Evolutionary conservation across 2,888 invertebrate species (phyloP), one percentile per base, ranked within the genome.

Genomic region (Neuroscelio doddi): DNA sequence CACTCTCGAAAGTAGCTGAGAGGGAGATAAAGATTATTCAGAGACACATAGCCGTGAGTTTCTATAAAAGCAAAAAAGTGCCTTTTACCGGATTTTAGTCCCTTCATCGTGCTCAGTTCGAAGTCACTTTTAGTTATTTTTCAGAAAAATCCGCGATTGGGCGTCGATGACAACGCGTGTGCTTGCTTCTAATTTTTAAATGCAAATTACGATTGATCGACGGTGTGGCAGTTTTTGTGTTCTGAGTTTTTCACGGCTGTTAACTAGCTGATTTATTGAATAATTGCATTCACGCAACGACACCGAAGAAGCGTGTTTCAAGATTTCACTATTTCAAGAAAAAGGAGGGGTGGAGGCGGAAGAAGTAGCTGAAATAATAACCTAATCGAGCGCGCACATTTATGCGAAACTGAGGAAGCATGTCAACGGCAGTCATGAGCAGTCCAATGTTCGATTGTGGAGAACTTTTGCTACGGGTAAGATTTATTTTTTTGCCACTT

Each of bases 341-440:
- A 12, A 7, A 10, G 29, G 29, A 32, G 32, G 10, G 32, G 32
- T 10, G 32, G 12, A 32, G 32, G 12, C n/a, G 53, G 49, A 58
- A 46, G 47, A 24, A 16, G 34, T 26, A 42, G 10, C 9, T 15
- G 10, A n/a, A 24, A 26, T 24, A 7, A 26, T 26, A 7, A 10
- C 8, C n/a, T n/a, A n/a, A 27, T 15, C 27, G 24, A n/a, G 42
- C 10, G 42, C 10, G 56, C 51, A 46, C 47, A 55, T 65, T 65
- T 55, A 61, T 52, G 52, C 50, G 14, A 27, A 14, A 42, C 59
- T 59, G 47, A 64, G 30, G 15, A 21, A 21, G 45, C 83, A 92
- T 92, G 92, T 92, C 92, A 86, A 91, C 92, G 77, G 91, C 91
- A 85, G 91, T 92, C 86, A 91, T 92, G 91, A 89, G 90, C 86